Evolutionary conservation across 1,140 invertebrate species (phyloP), one percentile per base, ranked within the genome.

Genomic region (Bursaphelenchus mucronatus): DNA sequence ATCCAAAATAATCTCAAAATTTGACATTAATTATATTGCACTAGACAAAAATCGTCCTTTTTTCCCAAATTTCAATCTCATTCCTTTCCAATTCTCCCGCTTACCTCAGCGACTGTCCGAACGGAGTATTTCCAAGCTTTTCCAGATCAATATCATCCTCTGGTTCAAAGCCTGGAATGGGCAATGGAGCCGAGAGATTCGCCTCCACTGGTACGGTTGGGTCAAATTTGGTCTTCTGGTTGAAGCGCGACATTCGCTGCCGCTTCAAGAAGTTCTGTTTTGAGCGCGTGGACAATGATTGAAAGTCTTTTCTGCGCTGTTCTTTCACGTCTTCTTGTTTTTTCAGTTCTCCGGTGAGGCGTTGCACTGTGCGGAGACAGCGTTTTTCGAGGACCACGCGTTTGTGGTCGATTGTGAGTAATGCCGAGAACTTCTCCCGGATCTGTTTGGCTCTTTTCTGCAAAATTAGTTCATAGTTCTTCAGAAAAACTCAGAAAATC

Each of bases 361-460:
- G 41, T 39, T 59, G 11, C 57, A 59, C 45, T 9, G 57, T 59
- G 15, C 19, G 11, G 57, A 45, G 11, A 7, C 57, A 59, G 11
- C 57, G 57, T 30, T 44, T 39, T 30, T 39, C 30, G 11, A 59
- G 41, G 11, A 44, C 19, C 11, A 13, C 45, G 11, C 40, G 57
- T 39, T 59, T 59, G 39, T 59, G 57, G 41, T n/a, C 47, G 40
- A 43, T 39, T 0, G 57, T 59, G 13, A 59, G 40, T 11, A 59
- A 3, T 11, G 57, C 58, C 2, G 57, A 39, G 11, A 59, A 11
- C 13, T 39, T n/a, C 45, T 59, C 57, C 21, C 8, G 58, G 13
- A 39, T 59, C 30, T 11, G 13, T 50, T 39, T 13, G 10, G 13
- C 13, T 4, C 57, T 39, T 13, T 59, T 17, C 57, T 59, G 41